phyloP scores from a whole-genome alignment of 1,140 invertebrate species.

The Nebria ingens region DNA sequence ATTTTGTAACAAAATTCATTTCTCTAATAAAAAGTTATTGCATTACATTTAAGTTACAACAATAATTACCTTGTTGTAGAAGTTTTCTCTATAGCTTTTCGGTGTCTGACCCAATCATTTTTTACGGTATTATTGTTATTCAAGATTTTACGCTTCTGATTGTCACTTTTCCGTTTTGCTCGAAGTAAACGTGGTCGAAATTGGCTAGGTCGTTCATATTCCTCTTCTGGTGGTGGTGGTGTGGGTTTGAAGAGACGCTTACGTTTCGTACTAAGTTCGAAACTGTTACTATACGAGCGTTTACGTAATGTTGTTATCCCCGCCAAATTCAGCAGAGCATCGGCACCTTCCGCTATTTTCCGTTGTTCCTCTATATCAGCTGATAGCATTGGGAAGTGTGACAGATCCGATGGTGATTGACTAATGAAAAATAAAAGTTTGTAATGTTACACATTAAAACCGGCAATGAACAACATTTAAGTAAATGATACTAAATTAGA shows the following conservation, averaged over 20 bases:
- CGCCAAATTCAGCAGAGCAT: conserved; percentile 64
- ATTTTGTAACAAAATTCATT: conserved; percentile 6
- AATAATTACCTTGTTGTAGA: not conserved
- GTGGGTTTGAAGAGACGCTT: not conserved
- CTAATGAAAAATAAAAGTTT: no score
- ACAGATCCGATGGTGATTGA: conserved; percentile 22
- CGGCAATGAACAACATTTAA: no score
- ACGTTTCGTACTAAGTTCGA: conserved; percentile 12
- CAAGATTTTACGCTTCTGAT: conserved; percentile 31
- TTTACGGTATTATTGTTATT: conserved; percentile 32
- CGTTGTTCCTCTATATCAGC: conserved; percentile 58
- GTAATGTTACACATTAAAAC: no score
- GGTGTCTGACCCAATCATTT: conserved; percentile 20
- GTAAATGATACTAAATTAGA: no score
- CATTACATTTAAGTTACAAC: conserved; percentile 1
- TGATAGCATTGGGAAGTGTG: not conserved
- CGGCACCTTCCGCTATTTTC: conserved; percentile 66
- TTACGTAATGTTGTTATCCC: conserved; percentile 31
- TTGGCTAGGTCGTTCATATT: conserved; percentile 21
- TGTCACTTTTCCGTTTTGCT: conserved; percentile 28
- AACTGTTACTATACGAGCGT: conserved; percentile 16
- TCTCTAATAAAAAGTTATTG: conserved; percentile 2
- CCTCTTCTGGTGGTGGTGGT: conserved; percentile 12
- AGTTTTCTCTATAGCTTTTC: not conserved
- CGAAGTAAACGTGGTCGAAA: conserved; percentile 29